Evolutionary conservation across 2,888 invertebrate genomes (phyloP).

Genomic region (Andrena minutula): DNA sequence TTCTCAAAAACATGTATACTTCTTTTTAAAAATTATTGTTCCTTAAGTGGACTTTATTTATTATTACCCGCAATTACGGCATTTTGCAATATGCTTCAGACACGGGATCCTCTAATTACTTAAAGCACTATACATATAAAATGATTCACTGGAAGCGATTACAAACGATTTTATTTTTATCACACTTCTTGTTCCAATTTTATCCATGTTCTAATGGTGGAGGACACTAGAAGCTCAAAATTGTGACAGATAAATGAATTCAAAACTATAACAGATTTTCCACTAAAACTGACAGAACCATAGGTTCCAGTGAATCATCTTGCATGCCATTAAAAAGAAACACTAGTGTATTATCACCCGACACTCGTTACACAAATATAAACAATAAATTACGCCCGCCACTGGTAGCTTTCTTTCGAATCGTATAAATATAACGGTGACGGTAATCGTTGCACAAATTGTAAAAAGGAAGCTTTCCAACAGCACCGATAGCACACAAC

Average conservation of each 20-base stretch:
- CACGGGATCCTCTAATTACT: no score
- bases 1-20: no score
- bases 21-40: background rate
- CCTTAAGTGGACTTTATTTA: background rate
- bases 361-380: background rate
- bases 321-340: background rate
- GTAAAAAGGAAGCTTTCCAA: conserved; percentile 32
- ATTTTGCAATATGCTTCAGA: no score
- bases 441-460: background rate
- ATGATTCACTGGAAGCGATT: background rate
- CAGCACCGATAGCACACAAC: conserved; percentile 38
- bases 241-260: no score
- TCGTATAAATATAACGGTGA: background rate
- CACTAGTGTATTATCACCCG: background rate
- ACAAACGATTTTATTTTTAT: background rate
- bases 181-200: background rate
- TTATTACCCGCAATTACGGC: no score
- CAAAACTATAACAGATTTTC: no score
- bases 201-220: no score
- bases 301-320: background rate
- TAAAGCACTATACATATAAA: background rate
- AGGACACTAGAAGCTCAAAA: no score
- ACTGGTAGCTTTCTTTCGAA: background rate
- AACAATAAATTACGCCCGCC: background rate
- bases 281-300: background rate